phyloP scores from a whole-genome alignment of 2,113 vertebrate genomes.

The Abramis brama region DNA sequence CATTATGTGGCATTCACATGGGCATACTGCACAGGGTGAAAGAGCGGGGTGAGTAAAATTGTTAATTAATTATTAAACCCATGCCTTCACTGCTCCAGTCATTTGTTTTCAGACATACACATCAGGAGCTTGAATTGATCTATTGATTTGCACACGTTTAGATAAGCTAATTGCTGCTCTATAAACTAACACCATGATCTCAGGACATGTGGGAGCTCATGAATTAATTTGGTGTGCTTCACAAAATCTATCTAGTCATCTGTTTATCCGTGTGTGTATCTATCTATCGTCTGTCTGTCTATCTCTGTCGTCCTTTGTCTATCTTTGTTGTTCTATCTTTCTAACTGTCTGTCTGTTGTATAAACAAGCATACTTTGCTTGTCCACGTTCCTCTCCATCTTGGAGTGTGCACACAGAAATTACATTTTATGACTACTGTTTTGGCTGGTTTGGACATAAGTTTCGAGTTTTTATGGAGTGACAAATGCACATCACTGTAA shows the following conservation, averaged over 20 bases:
- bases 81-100: neutral
- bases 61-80: neutral
- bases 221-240: neutral
- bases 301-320: neutral
- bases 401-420: neutral
- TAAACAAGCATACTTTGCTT: neutral
- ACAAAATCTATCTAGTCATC: neutral
- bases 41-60: neutral
- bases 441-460: too few species aligned
- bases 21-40: neutral
- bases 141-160: conserved; percentile 29
- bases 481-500: neutral
- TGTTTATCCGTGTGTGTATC: neutral
- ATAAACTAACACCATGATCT: neutral
- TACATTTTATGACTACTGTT: too few species aligned
- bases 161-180: neutral
- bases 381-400: neutral
- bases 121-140: neutral
- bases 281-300: neutral
- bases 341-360: too few species aligned
- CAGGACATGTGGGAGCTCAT: neutral
- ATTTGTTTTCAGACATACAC: neutral
- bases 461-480: too few species aligned
- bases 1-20: conserved; percentile 11
- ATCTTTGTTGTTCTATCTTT: too few species aligned